Evolutionary conservation across 2,797 vertebrate species (phyloP), one percentile per base, ranked within the genome.

Genomic region (Arrhamphus sclerolepis): DNA sequence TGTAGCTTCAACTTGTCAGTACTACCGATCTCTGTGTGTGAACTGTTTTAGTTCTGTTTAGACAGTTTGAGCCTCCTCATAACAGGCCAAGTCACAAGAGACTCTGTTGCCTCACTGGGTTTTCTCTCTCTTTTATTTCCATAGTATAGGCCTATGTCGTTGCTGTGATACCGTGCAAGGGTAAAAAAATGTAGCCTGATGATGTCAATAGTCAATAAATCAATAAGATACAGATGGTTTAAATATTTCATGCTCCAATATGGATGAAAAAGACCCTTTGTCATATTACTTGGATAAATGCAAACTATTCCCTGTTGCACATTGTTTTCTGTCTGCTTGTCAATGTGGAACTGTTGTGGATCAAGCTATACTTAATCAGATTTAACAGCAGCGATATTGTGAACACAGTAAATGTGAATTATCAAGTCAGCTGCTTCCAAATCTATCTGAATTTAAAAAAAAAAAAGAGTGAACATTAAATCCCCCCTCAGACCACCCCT

Each of bases 261-360:
- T 44, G 41, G 17, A 29, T 68, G 50, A 72, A 81, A 56, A 75
- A 46, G 54, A 2, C 16, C 56, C 60, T 80, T 70, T 85, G 63
- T 80, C 7, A 19, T 46, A 50, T 52, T 4, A 8, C 26, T 10
- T 24, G 24, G 31, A 57, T 47, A 19, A 57, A 71, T 50, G 34
- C 56, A 59, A 8, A 58, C 34, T 44, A 13, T 29, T 6, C 41
- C 29, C 26, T 22, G 10, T 44, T 60, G 54, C 26, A 26, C 42
- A 46, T 48, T 62, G 52, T 6, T 13, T 13, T 29, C 34, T 29
- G 8, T 38, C 34, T 16, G 34, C 21, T 41, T 41, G 50, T 41
- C 19, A 26, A 3, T 54, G 51, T 47, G 51, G 28, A 63, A 56
- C 66, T 42, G 11, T 47, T 52, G 53, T 52, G 61, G 34, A 56